Evolutionary conservation across 1,140 invertebrate species (phyloP).

Genomic region (Drosophila azteca): DNA sequence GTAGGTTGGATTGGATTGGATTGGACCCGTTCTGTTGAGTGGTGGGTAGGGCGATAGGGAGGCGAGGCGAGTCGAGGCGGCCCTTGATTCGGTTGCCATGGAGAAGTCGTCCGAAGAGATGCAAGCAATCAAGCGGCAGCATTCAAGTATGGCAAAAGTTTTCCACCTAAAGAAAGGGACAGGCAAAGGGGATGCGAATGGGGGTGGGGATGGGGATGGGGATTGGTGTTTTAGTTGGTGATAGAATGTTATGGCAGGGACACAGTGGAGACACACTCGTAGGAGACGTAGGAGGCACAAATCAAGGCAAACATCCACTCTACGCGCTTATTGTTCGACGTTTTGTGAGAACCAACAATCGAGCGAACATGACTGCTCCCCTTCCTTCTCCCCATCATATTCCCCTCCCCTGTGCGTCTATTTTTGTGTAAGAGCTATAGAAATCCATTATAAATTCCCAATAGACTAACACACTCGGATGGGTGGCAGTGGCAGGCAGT

Average conservation of each 20-base stretch:
- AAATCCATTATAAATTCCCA: slow-evolving; percentile 75
- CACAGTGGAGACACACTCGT: no score
- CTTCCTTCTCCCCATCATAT: not conserved
- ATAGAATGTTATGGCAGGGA: no score
- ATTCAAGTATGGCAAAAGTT: slow-evolving; percentile 25
- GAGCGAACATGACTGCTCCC: slow-evolving; percentile 14
- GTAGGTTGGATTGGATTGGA: no score
- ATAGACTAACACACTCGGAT: slow-evolving; percentile 39
- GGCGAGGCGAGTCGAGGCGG: not conserved
- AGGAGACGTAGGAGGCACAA: slow-evolving; percentile 1
- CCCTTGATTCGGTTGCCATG: not conserved
- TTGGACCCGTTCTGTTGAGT: no score
- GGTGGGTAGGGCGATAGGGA: no score
- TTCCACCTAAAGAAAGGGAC: slow-evolving; percentile 2
- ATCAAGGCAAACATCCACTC: slow-evolving; percentile 38
- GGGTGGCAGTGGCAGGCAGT: not conserved
- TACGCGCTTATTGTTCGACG: slow-evolving; percentile 37
- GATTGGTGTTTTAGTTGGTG: no score
- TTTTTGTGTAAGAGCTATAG: slow-evolving; percentile 20
- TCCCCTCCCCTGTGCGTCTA: not conserved
- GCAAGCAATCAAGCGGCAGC: slow-evolving; percentile 4
- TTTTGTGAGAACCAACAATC: slow-evolving; percentile 51
- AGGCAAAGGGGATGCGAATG: no score
- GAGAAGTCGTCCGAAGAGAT: not conserved
- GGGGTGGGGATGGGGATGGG: no score